A percentile compares a stretch with the other conserved stretches of the same genome.
phyloP scores from a whole-genome alignment of 2,797 vertebrate genomes.

The Molossus molossus region DNA sequence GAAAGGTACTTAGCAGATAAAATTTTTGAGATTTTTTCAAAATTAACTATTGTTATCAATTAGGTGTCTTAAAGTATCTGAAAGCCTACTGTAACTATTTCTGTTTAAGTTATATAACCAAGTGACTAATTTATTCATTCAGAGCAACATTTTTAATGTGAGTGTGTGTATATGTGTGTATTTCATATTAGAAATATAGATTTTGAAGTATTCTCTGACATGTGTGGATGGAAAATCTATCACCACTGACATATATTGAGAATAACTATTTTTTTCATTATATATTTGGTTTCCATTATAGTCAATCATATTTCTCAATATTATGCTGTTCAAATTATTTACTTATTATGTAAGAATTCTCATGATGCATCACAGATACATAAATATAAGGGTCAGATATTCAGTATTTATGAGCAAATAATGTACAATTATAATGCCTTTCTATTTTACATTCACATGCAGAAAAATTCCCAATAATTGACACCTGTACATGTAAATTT shows the following conservation, averaged over 20 bases:
- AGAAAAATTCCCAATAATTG: not conserved
- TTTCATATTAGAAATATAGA: not conserved
- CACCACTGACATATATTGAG: not conserved
- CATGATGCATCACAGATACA: not conserved
- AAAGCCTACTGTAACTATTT: not conserved
- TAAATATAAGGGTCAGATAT: not conserved
- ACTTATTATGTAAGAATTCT: not conserved
- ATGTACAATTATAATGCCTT: not conserved
- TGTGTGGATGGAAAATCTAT: not conserved
- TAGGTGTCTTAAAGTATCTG: not conserved
- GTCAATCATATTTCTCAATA: not conserved
- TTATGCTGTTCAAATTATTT: not conserved
- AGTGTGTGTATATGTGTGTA: not conserved
- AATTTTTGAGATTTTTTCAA: not conserved
- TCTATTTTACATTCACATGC: not conserved
- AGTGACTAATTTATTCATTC: not conserved
- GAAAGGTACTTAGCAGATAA: not conserved
- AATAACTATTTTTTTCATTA: not conserved
- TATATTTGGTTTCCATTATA: not conserved
- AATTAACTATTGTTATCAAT: not conserved
- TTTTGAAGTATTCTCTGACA: not conserved
- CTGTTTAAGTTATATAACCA: not conserved
- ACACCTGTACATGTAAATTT: not conserved
- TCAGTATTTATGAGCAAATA: not conserved
- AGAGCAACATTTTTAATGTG: not conserved